Conservation (phyloP, 1,140 invertebrate species). For the Atta colombica region DNA sequence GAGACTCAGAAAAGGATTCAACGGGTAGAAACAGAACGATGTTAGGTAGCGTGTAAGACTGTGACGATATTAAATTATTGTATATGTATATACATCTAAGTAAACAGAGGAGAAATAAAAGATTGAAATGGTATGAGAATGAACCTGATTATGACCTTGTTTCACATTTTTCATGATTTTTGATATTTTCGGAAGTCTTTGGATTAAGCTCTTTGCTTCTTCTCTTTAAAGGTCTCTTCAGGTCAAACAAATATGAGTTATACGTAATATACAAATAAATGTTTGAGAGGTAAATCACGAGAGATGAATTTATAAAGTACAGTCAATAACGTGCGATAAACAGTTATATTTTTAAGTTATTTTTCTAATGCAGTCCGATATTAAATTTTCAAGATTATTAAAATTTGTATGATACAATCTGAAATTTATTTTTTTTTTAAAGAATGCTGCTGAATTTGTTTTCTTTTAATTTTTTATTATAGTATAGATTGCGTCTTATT, state of each 20-base stretch:
- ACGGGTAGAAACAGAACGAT: conserved; percentile 44
- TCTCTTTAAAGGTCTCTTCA: not conserved
- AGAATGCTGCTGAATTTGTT: not conserved
- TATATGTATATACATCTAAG: conserved; percentile 71
- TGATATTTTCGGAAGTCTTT: not conserved
- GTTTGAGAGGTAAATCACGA: conserved; percentile 14
- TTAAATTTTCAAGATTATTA: not conserved
- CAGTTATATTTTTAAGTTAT: conserved; percentile 16
- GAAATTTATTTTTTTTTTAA: not conserved
- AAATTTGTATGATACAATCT: not conserved
- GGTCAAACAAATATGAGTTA: not conserved
- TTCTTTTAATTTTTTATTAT: not conserved
- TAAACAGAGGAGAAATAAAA: conserved; percentile 72
- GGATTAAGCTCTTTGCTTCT: not conserved
- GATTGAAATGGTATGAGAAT: conserved; percentile 55
- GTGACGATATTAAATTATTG: conserved; percentile 69
- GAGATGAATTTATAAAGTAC: conserved; percentile 22
- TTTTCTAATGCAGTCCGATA: not conserved
- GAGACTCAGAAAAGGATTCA: conserved; percentile 41
- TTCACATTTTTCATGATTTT: not conserved
- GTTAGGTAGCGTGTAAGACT: conserved; percentile 70
- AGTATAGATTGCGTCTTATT: not conserved
- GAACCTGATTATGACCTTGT: conserved; percentile 51
- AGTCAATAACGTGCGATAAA: conserved; percentile 6
- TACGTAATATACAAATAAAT: not conserved